phyloP scores from a whole-genome alignment of 2,113 vertebrate genomes.

The Phocoena sinus region DNA sequence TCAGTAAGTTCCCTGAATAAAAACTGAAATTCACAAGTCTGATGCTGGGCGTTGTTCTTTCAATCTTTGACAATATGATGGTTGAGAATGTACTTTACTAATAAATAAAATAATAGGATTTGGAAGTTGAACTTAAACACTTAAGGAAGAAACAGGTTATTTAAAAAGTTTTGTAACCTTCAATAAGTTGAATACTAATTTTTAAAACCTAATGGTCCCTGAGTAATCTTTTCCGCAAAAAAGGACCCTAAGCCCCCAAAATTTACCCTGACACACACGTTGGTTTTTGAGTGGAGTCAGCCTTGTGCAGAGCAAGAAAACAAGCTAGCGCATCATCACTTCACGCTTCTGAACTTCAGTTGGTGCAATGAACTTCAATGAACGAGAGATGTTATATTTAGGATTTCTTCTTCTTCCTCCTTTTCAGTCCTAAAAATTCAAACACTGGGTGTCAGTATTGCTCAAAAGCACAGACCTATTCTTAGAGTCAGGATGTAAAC shows the following conservation, averaged over 20 bases:
- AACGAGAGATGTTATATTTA: accelerated
- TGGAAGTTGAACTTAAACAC: not conserved
- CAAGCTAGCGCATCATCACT: accelerated
- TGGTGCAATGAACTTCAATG: accelerated
- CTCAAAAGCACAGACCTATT: conserved; percentile 20
- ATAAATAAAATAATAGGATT: not conserved
- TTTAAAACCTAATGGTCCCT: not conserved
- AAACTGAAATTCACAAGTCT: not conserved
- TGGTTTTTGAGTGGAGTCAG: not conserved
- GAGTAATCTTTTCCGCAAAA: not conserved
- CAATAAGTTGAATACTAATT: not conserved
- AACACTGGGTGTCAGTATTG: conserved; percentile 79
- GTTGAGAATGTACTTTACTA: not conserved
- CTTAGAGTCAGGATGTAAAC: not conserved
- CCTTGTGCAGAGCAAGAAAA: not conserved
- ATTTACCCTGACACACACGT: not conserved
- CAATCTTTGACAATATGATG: not conserved
- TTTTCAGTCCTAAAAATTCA: not conserved
- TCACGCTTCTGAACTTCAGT: not conserved
- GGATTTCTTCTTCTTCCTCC: not conserved
- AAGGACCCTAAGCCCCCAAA: accelerated
- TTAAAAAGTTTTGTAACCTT: not conserved
- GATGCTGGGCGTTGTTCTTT: not conserved
- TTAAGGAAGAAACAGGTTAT: not conserved
- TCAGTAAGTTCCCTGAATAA: not conserved